Conservation (phyloP, 2,113 vertebrate species). For the Piprites chloris region DNA sequence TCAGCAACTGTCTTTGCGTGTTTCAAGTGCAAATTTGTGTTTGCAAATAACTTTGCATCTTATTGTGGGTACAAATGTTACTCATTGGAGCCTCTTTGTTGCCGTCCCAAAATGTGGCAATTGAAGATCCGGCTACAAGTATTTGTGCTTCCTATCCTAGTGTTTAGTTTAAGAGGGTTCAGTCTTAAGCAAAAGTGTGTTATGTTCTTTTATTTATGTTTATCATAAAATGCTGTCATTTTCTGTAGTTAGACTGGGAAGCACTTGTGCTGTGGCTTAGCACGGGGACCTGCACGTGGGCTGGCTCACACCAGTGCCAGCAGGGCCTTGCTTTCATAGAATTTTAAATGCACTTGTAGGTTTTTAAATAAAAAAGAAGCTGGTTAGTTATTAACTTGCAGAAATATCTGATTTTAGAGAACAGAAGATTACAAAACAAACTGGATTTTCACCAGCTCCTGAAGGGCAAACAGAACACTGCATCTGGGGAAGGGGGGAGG, state of each 20-base stretch:
- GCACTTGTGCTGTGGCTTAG: background rate
- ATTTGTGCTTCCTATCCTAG: background rate
- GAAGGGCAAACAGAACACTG: slow-evolving; percentile 49
- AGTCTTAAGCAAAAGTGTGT: background rate
- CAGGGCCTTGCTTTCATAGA: slow-evolving; percentile 19
- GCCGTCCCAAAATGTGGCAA: background rate
- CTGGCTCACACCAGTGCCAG: background rate
- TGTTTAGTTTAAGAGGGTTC: slow-evolving; percentile 1
- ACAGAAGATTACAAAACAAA: slow-evolving; percentile 48
- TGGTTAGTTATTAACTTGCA: slow-evolving; percentile 65
- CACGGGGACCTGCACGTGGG: background rate
- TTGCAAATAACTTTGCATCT: background rate
- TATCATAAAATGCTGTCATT: background rate
- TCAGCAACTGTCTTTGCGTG: background rate
- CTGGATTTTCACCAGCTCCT: slow-evolving; percentile 49
- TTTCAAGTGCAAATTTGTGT: slow-evolving; percentile 23
- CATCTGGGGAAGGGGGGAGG: background rate
- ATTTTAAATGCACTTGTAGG: slow-evolving; percentile 1
- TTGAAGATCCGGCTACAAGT: background rate
- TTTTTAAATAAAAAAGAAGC: slow-evolving; percentile 55
- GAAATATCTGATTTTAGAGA: slow-evolving; percentile 65
- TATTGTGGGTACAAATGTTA: slow-evolving; percentile 21
- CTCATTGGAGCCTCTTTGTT: slow-evolving; percentile 16
- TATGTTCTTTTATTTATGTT: background rate
- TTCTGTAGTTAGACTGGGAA: background rate